Evolutionary conservation across 2,888 invertebrate genomes (phyloP).

Genomic region (Cryptosula pallasiana): DNA sequence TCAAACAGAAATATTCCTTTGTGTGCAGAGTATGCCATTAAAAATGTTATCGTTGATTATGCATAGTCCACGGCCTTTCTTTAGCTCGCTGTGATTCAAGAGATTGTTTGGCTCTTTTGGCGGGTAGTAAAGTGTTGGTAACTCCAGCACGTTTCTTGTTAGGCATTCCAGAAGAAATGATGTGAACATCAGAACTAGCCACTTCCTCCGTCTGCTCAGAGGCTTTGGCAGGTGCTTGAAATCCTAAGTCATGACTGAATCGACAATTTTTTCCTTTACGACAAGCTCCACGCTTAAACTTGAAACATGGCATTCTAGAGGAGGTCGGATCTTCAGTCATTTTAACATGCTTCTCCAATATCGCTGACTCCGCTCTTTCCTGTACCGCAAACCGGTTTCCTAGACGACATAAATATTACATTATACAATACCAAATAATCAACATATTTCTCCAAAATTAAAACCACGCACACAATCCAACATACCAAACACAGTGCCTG

Average conservation of each 20-base stretch:
- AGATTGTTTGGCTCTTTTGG: constrained; percentile 74
- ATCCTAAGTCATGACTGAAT: constrained; percentile 20
- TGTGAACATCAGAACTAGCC: neutral
- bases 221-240: constrained; percentile 6
- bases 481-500: constrained; percentile 1
- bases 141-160: constrained; percentile 73
- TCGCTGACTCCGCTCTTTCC: constrained; percentile 77
- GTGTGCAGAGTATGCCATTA: neutral
- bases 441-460: neutral
- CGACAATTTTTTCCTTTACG: constrained; percentile 20
- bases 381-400: neutral
- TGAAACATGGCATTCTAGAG: constrained; percentile 80
- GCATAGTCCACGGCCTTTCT: constrained; percentile 47
- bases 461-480: neutral
- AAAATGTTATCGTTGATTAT: constrained; percentile 17
- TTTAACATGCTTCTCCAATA: constrained; percentile 85
- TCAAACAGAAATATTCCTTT: no score
- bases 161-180: neutral
- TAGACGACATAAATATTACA: neutral
- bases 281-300: constrained; percentile 82
- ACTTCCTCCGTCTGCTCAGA: neutral
- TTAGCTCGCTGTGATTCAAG: constrained; percentile 35
- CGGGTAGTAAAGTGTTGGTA: constrained; percentile 69
- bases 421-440: neutral
- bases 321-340: constrained; percentile 68